Evolutionary conservation across 2,113 vertebrate genomes (phyloP).

Genomic region (Sturnira hondurensis): DNA sequence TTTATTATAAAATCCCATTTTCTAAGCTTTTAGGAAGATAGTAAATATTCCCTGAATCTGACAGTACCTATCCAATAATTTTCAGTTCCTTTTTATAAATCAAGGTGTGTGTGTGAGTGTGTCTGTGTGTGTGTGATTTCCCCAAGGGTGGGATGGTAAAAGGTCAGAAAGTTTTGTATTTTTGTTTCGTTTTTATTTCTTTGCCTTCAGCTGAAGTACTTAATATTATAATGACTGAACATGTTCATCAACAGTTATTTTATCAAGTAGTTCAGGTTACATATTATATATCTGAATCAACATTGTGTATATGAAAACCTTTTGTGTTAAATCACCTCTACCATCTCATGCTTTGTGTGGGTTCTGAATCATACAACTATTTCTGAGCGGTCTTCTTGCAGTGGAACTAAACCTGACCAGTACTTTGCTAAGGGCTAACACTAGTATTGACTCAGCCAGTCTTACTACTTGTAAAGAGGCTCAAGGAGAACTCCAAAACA

Average conservation of each 20-base stretch:
- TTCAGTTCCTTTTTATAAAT: not conserved
- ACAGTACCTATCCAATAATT: conserved; percentile 15
- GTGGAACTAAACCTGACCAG: not conserved
- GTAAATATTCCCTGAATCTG: conserved; percentile 19
- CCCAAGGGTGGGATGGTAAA: not conserved
- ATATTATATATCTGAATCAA: not conserved
- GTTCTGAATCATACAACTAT: not conserved
- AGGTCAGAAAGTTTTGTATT: not conserved
- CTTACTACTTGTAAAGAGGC: not conserved
- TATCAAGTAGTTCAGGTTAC: not conserved
- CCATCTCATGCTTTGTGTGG: not conserved
- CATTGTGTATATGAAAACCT: not conserved
- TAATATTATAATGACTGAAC: not conserved
- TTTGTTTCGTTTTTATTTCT: not conserved
- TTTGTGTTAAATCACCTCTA: not conserved
- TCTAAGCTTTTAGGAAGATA: conserved; percentile 24
- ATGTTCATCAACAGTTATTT: not conserved
- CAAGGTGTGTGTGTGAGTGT: not conserved
- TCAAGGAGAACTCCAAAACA: not conserved
- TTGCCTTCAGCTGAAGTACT: not conserved
- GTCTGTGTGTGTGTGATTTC: not conserved
- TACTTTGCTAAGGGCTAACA: not conserved
- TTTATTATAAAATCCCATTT: conserved; percentile 29
- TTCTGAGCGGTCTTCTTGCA: not conserved
- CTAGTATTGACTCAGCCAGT: not conserved